Evolutionary conservation across 2,888 invertebrate species (phyloP).

Genomic region (Rotaria sp.): DNA sequence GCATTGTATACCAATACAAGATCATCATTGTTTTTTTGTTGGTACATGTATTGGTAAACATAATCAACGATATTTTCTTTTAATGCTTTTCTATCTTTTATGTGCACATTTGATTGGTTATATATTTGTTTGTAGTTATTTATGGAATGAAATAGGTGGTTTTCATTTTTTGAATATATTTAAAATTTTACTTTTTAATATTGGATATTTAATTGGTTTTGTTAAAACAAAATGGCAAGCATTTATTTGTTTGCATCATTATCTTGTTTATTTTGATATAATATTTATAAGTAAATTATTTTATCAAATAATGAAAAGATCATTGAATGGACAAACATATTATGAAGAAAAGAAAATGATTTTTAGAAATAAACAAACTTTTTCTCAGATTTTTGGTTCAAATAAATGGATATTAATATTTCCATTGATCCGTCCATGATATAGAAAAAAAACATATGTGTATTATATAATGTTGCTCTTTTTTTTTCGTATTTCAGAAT

Average conservation of each 20-base stretch:
- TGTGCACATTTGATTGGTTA: conserved; percentile 23
- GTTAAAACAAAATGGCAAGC: neutral
- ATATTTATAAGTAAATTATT: neutral
- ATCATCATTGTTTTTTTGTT: conserved; percentile 29
- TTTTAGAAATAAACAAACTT: neutral
- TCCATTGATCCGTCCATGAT: neutral
- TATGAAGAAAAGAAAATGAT: conserved; percentile 1
- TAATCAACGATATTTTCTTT: neutral
- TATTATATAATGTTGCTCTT: too few species aligned
- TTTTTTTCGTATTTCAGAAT: neutral
- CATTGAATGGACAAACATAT: neutral
- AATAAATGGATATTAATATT: neutral
- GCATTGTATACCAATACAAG: neutral
- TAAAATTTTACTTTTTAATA: neutral
- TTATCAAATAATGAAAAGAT: neutral
- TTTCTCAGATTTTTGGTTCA: neutral
- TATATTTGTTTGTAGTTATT: neutral
- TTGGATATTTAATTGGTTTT: neutral
- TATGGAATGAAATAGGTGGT: neutral
- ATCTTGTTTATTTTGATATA: conserved; percentile 1
- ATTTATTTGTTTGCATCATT: conserved; percentile 3
- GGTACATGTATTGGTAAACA: conserved; percentile 21
- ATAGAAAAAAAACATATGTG: too few species aligned
- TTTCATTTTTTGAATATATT: neutral
- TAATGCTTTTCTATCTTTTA: neutral